phyloP scores from a whole-genome alignment of 2,888 invertebrate genomes.

The Hedychridium roseum region DNA sequence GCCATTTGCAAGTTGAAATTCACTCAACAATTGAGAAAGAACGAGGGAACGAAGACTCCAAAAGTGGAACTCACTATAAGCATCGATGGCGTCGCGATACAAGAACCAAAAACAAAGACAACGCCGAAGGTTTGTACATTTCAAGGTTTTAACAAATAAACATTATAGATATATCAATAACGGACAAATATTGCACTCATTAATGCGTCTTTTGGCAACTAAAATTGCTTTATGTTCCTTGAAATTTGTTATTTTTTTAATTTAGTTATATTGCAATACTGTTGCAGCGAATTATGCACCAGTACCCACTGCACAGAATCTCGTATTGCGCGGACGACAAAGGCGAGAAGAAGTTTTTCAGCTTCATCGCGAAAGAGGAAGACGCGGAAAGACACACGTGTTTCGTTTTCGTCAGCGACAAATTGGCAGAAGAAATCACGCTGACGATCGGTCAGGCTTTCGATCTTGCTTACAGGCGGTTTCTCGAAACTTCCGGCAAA shows the following conservation, averaged over 20 bases:
- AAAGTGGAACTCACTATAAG: slow-evolving; percentile 97
- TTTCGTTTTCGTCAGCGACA: slow-evolving; percentile 97
- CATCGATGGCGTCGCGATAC: slow-evolving; percentile 94
- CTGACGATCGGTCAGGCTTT: slow-evolving; percentile 98
- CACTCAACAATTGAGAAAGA: slow-evolving; percentile 89
- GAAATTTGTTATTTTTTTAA: too few relatives aligned
- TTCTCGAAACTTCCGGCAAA: slow-evolving; percentile 90
- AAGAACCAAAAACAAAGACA: slow-evolving; percentile 69
- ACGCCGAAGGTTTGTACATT: slow-evolving; percentile 61
- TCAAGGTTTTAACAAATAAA: too few relatives aligned
- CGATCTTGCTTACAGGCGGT: slow-evolving; percentile 95
- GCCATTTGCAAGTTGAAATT: slow-evolving; percentile 96
- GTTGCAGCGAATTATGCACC: slow-evolving; percentile 81
- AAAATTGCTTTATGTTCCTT: slow-evolving; percentile 1
- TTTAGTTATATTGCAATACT: too few relatives aligned
- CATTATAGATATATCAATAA: too few relatives aligned
- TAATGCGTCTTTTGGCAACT: too few relatives aligned
- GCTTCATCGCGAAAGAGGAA: slow-evolving; percentile 88
- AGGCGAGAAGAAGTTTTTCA: slow-evolving; percentile 96
- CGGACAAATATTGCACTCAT: too few relatives aligned
- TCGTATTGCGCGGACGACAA: slow-evolving; percentile 99
- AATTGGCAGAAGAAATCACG: slow-evolving; percentile 96
- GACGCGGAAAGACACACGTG: slow-evolving; percentile 87
- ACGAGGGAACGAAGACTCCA: slow-evolving; percentile 89
- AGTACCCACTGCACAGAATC: slow-evolving; percentile 96